Evolutionary conservation across 2,888 invertebrate species (phyloP).

Genomic region (Tenthredo notha): DNA sequence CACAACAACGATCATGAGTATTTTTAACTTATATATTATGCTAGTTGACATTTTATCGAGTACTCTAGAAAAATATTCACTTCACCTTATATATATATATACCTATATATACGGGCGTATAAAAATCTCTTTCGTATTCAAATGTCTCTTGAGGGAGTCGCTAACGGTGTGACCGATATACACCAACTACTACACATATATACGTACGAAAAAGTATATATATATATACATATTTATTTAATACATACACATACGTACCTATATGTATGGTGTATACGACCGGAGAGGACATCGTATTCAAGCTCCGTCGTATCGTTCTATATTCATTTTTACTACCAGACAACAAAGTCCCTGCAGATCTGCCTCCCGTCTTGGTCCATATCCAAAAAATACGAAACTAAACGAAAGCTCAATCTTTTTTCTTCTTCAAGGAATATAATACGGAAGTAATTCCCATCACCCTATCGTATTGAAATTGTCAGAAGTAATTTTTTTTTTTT

Average conservation of each 20-base stretch:
- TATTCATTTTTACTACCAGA: slow-evolving; percentile 27
- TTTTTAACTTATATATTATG: slow-evolving; percentile 2
- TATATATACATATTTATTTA: neutral
- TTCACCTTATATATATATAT: too few species aligned
- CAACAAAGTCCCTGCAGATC: slow-evolving; percentile 14
- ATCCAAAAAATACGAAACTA: neutral
- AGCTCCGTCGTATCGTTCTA: neutral
- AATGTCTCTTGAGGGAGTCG: slow-evolving; percentile 37
- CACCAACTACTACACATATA: neutral
- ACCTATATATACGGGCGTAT: neutral
- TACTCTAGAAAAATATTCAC: neutral
- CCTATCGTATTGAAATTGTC: too few species aligned
- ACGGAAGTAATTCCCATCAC: too few species aligned
- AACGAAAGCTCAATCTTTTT: neutral
- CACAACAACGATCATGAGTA: neutral
- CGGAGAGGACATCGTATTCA: slow-evolving; percentile 14
- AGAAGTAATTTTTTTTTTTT: neutral
- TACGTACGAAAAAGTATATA: neutral
- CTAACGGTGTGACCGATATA: slow-evolving; percentile 12
- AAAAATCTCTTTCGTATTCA: slow-evolving; percentile 48
- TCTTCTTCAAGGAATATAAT: neutral
- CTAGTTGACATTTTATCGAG: slow-evolving; percentile 25
- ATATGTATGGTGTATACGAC: too few species aligned
- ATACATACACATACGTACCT: neutral
- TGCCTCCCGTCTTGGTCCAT: neutral